Evolutionary conservation across 2,113 vertebrate species (phyloP).

Genomic region (Cariama cristata): DNA sequence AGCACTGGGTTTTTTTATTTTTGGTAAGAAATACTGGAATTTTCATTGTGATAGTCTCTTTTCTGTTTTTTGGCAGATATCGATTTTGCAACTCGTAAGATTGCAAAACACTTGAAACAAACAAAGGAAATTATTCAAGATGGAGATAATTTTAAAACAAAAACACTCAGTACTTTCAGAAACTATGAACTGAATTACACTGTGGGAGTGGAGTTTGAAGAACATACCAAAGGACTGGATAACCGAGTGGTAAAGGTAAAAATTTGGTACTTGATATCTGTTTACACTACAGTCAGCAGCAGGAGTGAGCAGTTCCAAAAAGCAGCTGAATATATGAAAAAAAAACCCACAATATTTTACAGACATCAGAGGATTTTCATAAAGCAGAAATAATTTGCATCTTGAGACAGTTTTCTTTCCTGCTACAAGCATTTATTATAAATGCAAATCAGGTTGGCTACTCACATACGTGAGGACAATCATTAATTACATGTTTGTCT

Average conservation of each 20-base stretch:
- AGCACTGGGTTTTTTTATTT: not conserved
- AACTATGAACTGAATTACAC: conserved; percentile 91
- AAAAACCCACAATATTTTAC: not conserved
- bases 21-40: not conserved
- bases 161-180: conserved; percentile 92
- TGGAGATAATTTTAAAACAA: conserved; percentile 90
- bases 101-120: conserved; percentile 87
- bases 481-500: not conserved
- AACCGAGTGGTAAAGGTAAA: conserved; percentile 85
- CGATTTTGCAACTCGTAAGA: conserved; percentile 95
- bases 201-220: conserved; percentile 92
- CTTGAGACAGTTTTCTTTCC: not conserved
- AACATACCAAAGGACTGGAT: conserved; percentile 90
- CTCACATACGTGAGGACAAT: not conserved
- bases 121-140: conserved; percentile 90
- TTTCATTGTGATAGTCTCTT: not conserved
- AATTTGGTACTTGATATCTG: not conserved
- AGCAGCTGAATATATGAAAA: not conserved
- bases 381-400: conserved; percentile 3
- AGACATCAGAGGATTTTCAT: not conserved
- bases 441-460: not conserved
- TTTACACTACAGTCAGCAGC: not conserved
- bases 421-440: not conserved
- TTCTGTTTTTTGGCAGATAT: conserved; percentile 80
- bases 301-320: not conserved